These are phyloP conservation scores for Acanthiza pusilla DNA, from an alignment of 2,797 vertebrate species.

Conservation along the genomic window DNA sequence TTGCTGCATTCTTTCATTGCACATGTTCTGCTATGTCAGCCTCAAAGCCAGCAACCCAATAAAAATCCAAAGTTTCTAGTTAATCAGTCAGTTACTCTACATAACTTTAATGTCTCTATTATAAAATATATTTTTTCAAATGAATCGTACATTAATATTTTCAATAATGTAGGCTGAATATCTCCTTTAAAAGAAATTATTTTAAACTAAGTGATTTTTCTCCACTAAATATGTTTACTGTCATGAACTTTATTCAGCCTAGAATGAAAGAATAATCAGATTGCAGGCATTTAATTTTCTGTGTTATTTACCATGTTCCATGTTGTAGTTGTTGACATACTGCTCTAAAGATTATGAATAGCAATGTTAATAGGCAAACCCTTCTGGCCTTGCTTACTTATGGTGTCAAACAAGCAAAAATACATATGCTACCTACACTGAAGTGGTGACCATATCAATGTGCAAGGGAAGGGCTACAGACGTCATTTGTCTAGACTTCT, in stretches of 20 bases:
- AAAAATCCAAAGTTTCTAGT: background rate
- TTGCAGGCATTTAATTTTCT: background rate
- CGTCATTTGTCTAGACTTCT: background rate
- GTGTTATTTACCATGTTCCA: background rate
- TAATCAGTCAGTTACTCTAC: background rate
- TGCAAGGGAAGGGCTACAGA: background rate
- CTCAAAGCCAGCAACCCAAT: background rate
- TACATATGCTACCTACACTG: background rate
- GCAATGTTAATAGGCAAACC: background rate
- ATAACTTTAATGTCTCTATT: background rate
- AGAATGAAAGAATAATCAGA: background rate
- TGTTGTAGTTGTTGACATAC: background rate
- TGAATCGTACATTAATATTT: background rate
- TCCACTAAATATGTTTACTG: background rate
- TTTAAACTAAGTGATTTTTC: background rate
- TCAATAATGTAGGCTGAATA: background rate
- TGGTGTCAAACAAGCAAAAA: fast-evolving
- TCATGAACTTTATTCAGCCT: background rate
- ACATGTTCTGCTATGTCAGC: background rate
- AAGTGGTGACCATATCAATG: background rate
- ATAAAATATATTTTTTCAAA: background rate
- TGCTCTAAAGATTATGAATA: background rate
- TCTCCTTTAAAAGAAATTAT: background rate
- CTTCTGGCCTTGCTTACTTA: background rate
- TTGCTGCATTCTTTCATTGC: background rate